Base-by-base conservation (phyloP, 2,888 invertebrate genomes). In the Troglohyphantes excavatus region DNA sequence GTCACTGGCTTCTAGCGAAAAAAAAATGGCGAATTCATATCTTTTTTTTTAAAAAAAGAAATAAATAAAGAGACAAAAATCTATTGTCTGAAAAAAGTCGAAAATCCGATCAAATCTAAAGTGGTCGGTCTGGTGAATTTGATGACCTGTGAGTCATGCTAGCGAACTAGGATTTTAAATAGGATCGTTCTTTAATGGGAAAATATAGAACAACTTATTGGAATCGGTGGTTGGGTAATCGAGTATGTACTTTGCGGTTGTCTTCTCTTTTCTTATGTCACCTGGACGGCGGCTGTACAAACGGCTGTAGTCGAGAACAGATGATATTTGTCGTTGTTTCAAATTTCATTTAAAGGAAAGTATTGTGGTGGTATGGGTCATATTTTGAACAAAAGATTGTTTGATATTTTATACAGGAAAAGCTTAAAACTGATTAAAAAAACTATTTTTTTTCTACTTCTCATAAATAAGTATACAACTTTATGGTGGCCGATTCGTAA, bases 1-100 rank as follows among this genome's bases (percentile, higher is more conserved):
- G 53, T 53, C 17, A 53, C 53, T n/a, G 39, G 7, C 17, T 70
- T 70, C 21, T 70, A 21, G 6, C 23, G 7, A 33, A 19, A 39
- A 33, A 19, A 39, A 33, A 39, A 33, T 29, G 27, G 61, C 61
- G 61, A 73, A 73, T 17, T 61, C 61, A 11, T 13, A 19, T 61
- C 76, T 61, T 53, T 53, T n/a, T 61, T 53, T 53, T n/a, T 53
- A 0, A n/a, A 53, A 13, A 13, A 53, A n/a, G 17, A 17, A n/a
- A n/a, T n/a, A 53, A 17, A 53, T n/a, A 5, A 53, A 53, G 53
- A 9, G 46, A 23, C 43, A 39, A 63, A 65, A 65, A 78, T 61
- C 78, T 26, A 78, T 78, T 78, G 78, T 78, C 78, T 78, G 26
- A 33, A 17, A n/a, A n/a, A 63, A 21, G 21, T 33, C 26, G n/a